phyloP scores from a whole-genome alignment of 2,113 vertebrate genomes.

The Corythornis madagascariensis region DNA sequence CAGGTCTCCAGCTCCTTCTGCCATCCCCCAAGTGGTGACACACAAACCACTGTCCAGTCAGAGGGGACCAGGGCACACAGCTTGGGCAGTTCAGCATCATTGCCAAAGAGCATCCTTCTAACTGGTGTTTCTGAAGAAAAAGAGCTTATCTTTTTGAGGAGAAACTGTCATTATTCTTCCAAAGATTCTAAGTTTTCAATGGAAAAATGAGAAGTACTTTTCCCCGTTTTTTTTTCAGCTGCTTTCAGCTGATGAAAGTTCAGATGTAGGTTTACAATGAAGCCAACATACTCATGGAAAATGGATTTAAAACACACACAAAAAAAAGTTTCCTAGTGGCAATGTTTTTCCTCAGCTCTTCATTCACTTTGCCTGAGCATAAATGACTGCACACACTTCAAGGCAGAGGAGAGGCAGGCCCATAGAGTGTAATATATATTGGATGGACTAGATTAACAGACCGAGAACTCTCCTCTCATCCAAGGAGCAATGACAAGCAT shows the following conservation, averaged over 20 bases:
- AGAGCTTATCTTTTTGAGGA: not conserved
- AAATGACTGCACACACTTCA: slow-evolving; percentile 22
- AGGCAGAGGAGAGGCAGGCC: slow-evolving; percentile 13
- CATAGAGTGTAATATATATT: slow-evolving; percentile 24
- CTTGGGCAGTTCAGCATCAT: not conserved
- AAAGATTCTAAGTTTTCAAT: not conserved
- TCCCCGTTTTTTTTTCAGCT: not conserved
- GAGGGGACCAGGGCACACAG: not conserved
- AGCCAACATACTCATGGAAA: slow-evolving; percentile 42
- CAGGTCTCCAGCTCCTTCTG: not conserved
- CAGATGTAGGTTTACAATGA: not conserved
- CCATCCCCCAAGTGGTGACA: not conserved
- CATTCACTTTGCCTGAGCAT: not conserved
- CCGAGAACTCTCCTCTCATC: slow-evolving; percentile 33
- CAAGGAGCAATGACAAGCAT: slow-evolving; percentile 68
- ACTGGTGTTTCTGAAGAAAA: not conserved
- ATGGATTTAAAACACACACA: not conserved
- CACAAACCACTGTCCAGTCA: not conserved
- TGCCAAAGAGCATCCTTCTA: not conserved
- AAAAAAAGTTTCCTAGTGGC: not conserved
- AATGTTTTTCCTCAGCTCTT: slow-evolving; percentile 29
- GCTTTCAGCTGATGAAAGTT: not conserved
- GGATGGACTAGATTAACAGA: slow-evolving; percentile 59
- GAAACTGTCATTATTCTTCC: not conserved
- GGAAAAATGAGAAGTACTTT: not conserved